phyloP scores from a whole-genome alignment of 2,888 invertebrate species.

The Oasisia sp. region DNA sequence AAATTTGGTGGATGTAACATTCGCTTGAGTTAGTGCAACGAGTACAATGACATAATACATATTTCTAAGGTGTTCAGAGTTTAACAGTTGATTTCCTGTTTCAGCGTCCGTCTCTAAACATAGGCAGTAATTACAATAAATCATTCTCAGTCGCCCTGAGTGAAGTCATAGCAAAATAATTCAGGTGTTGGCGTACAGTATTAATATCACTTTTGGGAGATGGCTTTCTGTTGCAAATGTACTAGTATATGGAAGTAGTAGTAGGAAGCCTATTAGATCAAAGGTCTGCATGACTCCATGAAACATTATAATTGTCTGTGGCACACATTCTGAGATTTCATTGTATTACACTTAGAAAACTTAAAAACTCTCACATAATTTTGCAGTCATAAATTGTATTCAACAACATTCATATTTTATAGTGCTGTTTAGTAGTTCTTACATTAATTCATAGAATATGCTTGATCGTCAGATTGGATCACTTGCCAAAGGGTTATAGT shows the following conservation, averaged over 20 bases:
- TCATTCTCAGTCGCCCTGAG: neutral
- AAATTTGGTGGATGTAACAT: neutral
- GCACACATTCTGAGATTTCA: neutral
- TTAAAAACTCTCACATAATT: too few relatives aligned
- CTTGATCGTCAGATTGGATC: too few relatives aligned
- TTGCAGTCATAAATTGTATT: too few relatives aligned
- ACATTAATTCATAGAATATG: too few relatives aligned
- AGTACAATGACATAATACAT: neutral
- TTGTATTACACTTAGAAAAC: neutral
- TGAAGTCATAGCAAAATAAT: neutral
- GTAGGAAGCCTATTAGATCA: neutral
- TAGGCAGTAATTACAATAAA: neutral
- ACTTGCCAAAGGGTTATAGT: too few relatives aligned
- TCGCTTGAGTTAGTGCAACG: neutral
- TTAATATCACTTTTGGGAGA: too few relatives aligned
- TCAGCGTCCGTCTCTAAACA: neutral
- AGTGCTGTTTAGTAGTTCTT: too few relatives aligned
- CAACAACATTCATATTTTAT: too few relatives aligned
- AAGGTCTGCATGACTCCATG: neutral
- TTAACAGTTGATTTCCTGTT: neutral
- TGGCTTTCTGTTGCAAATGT: too few relatives aligned
- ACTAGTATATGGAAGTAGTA: too few relatives aligned
- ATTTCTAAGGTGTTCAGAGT: neutral
- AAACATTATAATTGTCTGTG: neutral
- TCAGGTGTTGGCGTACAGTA: neutral